Percentiles rank a stretch among this genome's conserved stretches.
Conservation (phyloP, 2,797 vertebrate species). For the Anas acuta region DNA sequence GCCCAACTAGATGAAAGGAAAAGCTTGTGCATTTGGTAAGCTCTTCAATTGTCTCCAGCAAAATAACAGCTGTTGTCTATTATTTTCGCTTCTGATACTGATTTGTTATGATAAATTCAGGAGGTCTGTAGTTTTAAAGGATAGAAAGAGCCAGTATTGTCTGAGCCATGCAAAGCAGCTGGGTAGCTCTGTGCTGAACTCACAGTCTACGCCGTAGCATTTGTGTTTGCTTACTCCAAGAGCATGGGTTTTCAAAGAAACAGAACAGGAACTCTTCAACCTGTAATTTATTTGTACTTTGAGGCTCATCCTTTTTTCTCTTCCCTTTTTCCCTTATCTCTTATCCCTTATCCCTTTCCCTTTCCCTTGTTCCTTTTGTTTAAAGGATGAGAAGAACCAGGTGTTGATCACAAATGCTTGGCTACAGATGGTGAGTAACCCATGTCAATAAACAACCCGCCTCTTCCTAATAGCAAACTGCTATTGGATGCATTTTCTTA, state of each 20-base stretch:
- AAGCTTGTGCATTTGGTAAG: not conserved
- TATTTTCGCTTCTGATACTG: not conserved
- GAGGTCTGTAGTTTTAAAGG: not conserved
- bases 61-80: not conserved
- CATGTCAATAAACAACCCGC: not conserved
- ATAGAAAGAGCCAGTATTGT: not conserved
- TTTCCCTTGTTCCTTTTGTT: not conserved
- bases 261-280: not conserved
- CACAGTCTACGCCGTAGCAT: not conserved
- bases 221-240: not conserved
- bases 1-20: not conserved
- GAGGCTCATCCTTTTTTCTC: not conserved
- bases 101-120: not conserved
- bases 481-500: not conserved
- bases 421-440: slow-evolving; percentile 89
- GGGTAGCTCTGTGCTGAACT: not conserved
- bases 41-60: not conserved
- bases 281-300: not conserved
- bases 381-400: slow-evolving; percentile 93
- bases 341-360: not conserved
- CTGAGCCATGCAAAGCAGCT: not conserved
- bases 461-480: not conserved
- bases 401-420: slow-evolving; percentile 91
- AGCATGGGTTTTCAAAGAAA: not conserved
- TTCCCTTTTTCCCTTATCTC: not conserved